A percentile compares a stretch with the other conserved stretches of the same genome.
These are phyloP conservation scores for Spodoptera littoralis DNA, from an alignment of 2,888 invertebrate genomes.

Conservation along the genomic window DNA sequence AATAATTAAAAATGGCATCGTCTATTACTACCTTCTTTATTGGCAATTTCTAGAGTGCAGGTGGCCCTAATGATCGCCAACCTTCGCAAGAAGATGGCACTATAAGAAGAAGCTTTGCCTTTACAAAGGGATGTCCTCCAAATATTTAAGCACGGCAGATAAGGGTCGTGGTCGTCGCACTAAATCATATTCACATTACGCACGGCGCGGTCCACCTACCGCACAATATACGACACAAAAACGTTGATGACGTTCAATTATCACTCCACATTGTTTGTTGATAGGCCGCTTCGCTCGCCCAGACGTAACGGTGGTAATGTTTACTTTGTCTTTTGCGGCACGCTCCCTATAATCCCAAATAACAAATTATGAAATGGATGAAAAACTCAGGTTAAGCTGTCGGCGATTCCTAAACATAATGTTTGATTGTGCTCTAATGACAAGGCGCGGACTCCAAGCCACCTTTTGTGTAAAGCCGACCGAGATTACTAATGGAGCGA, in stretches of 20 bases:
- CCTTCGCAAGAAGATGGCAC: no score
- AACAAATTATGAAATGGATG: slow-evolving; percentile 88
- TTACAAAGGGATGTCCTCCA: slow-evolving; percentile 6
- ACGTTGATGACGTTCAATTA: slow-evolving; percentile 71
- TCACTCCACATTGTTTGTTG: slow-evolving; percentile 68
- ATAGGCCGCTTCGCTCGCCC: slow-evolving; percentile 52
- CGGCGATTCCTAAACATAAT: slow-evolving; percentile 88
- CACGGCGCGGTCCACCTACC: slow-evolving; percentile 55
- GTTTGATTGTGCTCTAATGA: slow-evolving; percentile 88
- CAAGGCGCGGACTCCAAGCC: slow-evolving; percentile 85
- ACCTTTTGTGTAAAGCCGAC: slow-evolving; percentile 86
- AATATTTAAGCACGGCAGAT: slow-evolving; percentile 11
- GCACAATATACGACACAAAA: slow-evolving; percentile 62
- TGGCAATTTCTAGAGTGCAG: no score
- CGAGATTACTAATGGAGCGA: slow-evolving; percentile 72
- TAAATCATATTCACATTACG: slow-evolving; percentile 59
- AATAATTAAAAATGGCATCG: no score
- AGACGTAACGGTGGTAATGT: slow-evolving; percentile 73
- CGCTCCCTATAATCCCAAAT: slow-evolving; percentile 85
- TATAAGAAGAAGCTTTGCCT: no score
- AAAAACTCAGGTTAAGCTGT: slow-evolving; percentile 87
- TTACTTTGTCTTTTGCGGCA: slow-evolving; percentile 86
- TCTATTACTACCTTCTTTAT: no score
- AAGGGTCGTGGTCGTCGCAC: slow-evolving; percentile 31
- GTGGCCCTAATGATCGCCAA: no score